Base-by-base conservation (phyloP, 2,113 vertebrate species). In the Paramormyrops kingsleyae region DNA sequence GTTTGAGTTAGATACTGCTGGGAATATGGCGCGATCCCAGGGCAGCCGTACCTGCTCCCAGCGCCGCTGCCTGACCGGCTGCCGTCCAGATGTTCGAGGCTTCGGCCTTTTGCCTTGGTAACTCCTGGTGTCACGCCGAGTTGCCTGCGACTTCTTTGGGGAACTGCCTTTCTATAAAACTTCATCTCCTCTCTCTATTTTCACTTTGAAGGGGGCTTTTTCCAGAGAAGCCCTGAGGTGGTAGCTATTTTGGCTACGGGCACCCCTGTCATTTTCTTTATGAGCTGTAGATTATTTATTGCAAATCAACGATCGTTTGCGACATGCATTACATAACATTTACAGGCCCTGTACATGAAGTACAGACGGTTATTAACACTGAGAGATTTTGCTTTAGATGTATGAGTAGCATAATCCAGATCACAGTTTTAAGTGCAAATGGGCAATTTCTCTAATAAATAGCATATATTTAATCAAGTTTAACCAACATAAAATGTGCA, bases 1-100 rank as follows among this genome's bases (percentile, higher is more conserved):
- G 91, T 91, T 92, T 92, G 89, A 56, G 39, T 91, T 91, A 90
- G 90, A 92, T 93, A 93, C 80, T 42, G 85, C 3, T 12, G 19
- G 59, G 86, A 49, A 84, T 53, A 15, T 24, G 1, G 27, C 13
- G 47, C 85, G 89, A 21, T 90, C 39, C 83, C 9, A 35, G 24
- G 17, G 21, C 53, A 5, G 83, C 35, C 15, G 24, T 46, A 86
- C 52, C 88, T 92, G 15, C 42, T 50, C 39, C 13, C 47, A 0
- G 15, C 1, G 2, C 13, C 6, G 1, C 46, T 35, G 24, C 70
- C 27, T 5, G 31, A 19, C 39, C 44, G 39, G 42, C 70, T 88
- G 50, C 21, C 46, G 21, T 44, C 84, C 74, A 77, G 17, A 77
- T 59, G 66, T 53, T 77, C 70, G 3, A 31, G n/a, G n/a, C 27